Base-by-base conservation (phyloP, 2,113 vertebrate species). In the Brienomyrus brachyistius region DNA sequence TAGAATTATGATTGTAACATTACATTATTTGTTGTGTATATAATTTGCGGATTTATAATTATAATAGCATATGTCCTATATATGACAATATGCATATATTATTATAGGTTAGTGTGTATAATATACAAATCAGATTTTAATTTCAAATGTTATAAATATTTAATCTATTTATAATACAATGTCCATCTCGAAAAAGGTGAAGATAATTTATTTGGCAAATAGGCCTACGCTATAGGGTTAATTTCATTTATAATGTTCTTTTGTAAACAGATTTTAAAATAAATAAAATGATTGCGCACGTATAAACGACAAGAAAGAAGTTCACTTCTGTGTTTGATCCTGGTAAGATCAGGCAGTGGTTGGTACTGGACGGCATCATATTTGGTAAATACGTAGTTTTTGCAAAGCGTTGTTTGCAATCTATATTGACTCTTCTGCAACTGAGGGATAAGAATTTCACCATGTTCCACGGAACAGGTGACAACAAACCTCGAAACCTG, bases 401-500 rank as follows among this genome's bases (percentile, higher is more conserved):
- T 35, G 70, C 15, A 77, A 40, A 40, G 35, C 13, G 70, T 40
- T 31, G 35, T 40, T 77, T 77, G 5, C 27, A 31, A 77, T 17
- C 82, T 10, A n/a, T 19, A 48, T 8, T 50, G 45, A 48, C 83
- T 10, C 82, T 21, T 15, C 15, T 19, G 62, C 9, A 66, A 27
- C n/a, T 13, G 9, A 27, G 10, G 62, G 2, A 66, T 66, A 66
- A 66, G 23, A 66, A 66, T 66, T 66, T 66, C n/a, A n/a, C 23
- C n/a, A 3, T n/a, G 59, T 66, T 66, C 23, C 59, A n/a, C 21
- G 31, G 35, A 47, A 47, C 11, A 19, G 6, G 40, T 43, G 43
- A 9, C 77, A 82, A 9, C 40, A 43, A 43, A 80, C 13, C 35
- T 31, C 1, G 90, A 92, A 84, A 86, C 74, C 40, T 27, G 90